phyloP scores from a whole-genome alignment of 2,888 invertebrate genomes.

The Aleiodes testaceus region DNA sequence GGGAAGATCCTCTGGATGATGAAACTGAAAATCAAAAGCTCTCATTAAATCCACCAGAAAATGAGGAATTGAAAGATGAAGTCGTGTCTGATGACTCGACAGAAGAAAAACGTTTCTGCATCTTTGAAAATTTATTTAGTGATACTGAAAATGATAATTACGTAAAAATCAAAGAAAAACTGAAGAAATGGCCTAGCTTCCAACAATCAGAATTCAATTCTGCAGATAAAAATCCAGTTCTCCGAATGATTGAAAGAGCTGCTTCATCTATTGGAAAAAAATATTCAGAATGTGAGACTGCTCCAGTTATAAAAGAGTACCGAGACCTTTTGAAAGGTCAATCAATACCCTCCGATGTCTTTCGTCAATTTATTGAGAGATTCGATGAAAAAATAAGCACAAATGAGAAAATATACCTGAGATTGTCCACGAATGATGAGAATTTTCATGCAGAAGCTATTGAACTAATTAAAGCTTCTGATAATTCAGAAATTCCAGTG shows the following conservation, averaged over 20 bases:
- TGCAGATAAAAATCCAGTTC: constrained; percentile 58
- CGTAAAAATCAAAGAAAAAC: constrained; percentile 57
- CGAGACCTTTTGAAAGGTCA: constrained; percentile 59
- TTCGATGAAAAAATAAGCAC: constrained; percentile 53
- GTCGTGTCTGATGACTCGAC: constrained; percentile 47
- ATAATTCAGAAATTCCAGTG: constrained; percentile 56
- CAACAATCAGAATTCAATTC: constrained; percentile 53
- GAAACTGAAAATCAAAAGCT: constrained; percentile 43
- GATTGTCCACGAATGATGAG: constrained; percentile 58
- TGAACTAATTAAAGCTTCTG: constrained; percentile 59
- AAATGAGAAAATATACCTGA: constrained; percentile 62
- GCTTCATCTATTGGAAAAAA: constrained; percentile 54
- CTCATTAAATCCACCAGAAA: constrained; percentile 44
- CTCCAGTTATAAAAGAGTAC: constrained; percentile 60
- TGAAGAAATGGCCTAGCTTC: constrained; percentile 61
- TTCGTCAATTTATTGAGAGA: constrained; percentile 59
- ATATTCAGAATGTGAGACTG: constrained; percentile 51
- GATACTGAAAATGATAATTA: constrained; percentile 59
- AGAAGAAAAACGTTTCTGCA: constrained; percentile 60
- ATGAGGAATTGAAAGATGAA: constrained; percentile 17
- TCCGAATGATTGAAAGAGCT: constrained; percentile 54
- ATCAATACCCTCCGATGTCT: constrained; percentile 56
- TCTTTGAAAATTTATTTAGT: constrained; percentile 56
- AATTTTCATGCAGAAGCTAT: constrained; percentile 62
- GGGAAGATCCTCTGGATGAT: constrained; percentile 65